These are phyloP conservation scores for Caenorhabditis elegans DNA, from an alignment of 1,140 invertebrate species.

Conservation along the genomic window DNA sequence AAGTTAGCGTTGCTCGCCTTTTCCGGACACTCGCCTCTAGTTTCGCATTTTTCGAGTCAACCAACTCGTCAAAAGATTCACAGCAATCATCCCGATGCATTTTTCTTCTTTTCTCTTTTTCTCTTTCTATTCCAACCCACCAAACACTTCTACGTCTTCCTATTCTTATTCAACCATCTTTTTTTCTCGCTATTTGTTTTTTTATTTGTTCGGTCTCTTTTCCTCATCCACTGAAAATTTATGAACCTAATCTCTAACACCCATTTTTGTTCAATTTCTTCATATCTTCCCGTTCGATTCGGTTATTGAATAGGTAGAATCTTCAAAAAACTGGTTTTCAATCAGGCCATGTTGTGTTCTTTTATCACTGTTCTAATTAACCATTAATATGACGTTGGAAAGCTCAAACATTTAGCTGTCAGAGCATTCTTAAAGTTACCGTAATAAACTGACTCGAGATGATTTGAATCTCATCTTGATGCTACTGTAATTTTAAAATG, in stretches of 20 bases:
- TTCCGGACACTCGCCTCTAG: neutral
- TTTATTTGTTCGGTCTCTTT: neutral
- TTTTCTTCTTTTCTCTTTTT: neutral
- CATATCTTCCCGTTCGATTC: neutral
- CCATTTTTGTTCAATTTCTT: neutral
- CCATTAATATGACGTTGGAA: too few species aligned
- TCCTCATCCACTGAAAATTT: neutral
- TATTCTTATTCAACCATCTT: too few species aligned
- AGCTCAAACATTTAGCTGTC: too few species aligned
- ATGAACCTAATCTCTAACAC: neutral
- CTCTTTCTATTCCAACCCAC: neutral
- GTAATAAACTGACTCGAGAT: too few species aligned
- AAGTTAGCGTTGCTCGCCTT: conserved; percentile 23
- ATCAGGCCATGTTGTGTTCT: neutral
- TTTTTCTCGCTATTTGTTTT: neutral
- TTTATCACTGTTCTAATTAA: too few species aligned
- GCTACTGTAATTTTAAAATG: too few species aligned
- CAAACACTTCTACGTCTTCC: neutral
- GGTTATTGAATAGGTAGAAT: neutral
- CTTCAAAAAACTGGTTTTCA: neutral
- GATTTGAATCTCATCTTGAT: too few species aligned
- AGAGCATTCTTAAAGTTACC: too few species aligned
- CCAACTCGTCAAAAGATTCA: conserved; percentile 9
- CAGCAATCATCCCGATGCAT: neutral
- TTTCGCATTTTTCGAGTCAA: neutral